Evolutionary conservation across 2,888 invertebrate species (phyloP).

Genomic region (Drosophila anceps): DNA sequence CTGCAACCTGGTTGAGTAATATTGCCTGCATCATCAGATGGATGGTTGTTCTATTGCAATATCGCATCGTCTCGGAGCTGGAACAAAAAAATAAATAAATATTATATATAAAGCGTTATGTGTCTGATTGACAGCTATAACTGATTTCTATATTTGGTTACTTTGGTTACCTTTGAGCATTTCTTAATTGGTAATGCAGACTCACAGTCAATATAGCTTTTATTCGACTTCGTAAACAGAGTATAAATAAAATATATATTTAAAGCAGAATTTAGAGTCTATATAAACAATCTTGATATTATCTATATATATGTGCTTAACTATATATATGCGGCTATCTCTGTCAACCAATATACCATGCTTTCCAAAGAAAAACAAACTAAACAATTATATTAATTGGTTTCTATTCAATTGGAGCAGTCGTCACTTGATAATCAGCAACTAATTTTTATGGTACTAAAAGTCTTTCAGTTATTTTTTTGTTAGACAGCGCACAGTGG

Average conservation of each 20-base stretch:
- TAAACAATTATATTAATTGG: background rate
- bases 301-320: background rate
- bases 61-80: constrained; percentile 7
- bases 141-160: too few relatives aligned
- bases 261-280: too few relatives aligned
- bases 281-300: background rate
- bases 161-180: too few relatives aligned
- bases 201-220: too few relatives aligned
- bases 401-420: background rate
- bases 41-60: constrained; percentile 43
- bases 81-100: background rate
- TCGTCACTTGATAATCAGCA: background rate
- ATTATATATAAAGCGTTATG: too few relatives aligned
- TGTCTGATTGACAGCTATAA: too few relatives aligned
- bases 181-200: too few relatives aligned
- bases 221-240: too few relatives aligned
- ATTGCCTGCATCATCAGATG: constrained; percentile 30
- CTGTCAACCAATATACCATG: background rate
- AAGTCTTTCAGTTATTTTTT: background rate
- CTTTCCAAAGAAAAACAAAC: background rate
- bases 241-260: background rate
- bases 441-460: background rate
- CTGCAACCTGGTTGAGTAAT: constrained; percentile 36
- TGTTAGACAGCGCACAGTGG: constrained; percentile 1
- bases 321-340: background rate